Percentiles rank a stretch among this genome's conserved stretches.
Evolutionary conservation across 2,797 vertebrate species (phyloP).

Genomic region (Sternarchorhynchus goeldii): DNA sequence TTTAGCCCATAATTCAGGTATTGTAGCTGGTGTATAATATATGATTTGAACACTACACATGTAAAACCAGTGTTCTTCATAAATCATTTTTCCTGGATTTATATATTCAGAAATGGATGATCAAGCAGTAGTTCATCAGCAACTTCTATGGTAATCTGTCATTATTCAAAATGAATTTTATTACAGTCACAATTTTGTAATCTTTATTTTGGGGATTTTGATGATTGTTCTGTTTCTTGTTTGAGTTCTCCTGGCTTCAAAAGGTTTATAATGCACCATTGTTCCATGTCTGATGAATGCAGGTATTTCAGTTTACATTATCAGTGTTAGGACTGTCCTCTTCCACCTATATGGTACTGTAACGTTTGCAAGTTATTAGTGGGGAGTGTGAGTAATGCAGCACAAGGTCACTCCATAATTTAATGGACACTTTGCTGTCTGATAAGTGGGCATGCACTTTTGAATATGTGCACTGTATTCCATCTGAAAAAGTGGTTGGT

Average conservation of each 20-base stretch:
- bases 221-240: neutral
- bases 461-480: constrained; percentile 11
- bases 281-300: neutral
- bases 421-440: neutral
- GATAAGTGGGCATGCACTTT: constrained; percentile 23
- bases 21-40: too few relatives aligned
- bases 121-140: neutral
- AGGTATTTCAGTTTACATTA: neutral
- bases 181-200: neutral
- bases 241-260: neutral
- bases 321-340: neutral
- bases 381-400: neutral
- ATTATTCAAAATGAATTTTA: neutral
- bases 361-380: neutral
- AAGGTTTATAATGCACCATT: neutral
- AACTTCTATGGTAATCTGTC: neutral
- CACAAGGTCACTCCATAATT: neutral
- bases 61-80: too few relatives aligned
- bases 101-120: neutral
- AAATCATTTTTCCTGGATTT: neutral
- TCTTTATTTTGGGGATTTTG: neutral
- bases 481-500: neutral
- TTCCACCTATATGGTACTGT: neutral
- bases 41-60: too few relatives aligned
- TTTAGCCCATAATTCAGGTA: too few relatives aligned